Base-by-base conservation (phyloP, 2,888 invertebrate genomes). In the Sclerodermus sp. region DNA sequence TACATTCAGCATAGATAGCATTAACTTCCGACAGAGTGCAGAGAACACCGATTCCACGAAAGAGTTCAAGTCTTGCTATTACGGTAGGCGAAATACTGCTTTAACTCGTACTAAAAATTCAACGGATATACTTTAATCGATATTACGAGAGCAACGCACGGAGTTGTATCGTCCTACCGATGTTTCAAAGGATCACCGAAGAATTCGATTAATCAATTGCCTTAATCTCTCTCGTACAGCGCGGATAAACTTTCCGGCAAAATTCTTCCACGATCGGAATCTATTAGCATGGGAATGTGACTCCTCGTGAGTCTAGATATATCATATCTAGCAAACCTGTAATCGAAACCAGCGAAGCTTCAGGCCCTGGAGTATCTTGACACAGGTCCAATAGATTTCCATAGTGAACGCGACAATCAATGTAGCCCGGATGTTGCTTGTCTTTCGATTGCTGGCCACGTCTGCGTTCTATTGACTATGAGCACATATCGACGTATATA, bases 1-100 rank as follows among this genome's bases (percentile, higher is more conserved):
- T 74, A 71, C 66, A 49, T 51, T 57, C 54, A 49, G 51, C 48
- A 34, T 47, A 42, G 55, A 58, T 49, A 58, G 49, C 54, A 53
- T 57, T 58, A 53, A 56, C 52, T 55, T 23, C 23, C 4, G 23
- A 23, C 8, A 23, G 23, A 23, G 23, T 23, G 8, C 23, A 23
- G 23, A 23, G 23, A 23, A 8, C 14, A 32, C 14, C 32, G 16
- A 30, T 41, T 17, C 23, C 8, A 23, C 23, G 23, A 3, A 23
- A 8, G 8, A 23, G 23, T 8, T 5, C 23, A 23, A 23, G 23
- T 23, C 3, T 23, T 23, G 4, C 23, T 23, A 23, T 23, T 8
- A 23, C 3, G 8, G 4, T 8, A 8, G 23, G 8, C 4, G 23
- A 23, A 23, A 23, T 5, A 29, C 37, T 37, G 13, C 31, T 40